phyloP scores from a whole-genome alignment of 2,797 vertebrate species.

The Girardinus metallicus region DNA sequence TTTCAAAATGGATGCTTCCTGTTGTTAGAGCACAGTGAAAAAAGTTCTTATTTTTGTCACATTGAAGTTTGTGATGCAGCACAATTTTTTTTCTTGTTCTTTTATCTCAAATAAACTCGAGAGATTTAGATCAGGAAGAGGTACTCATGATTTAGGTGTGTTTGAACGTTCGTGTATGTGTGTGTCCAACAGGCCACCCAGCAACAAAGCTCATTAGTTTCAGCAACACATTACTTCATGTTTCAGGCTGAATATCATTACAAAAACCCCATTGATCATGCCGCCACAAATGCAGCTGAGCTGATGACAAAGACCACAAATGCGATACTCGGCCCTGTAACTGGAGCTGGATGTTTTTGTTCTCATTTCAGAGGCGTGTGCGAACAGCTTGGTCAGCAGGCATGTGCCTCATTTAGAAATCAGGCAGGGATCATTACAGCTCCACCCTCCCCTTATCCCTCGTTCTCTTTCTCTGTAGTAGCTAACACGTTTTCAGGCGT shows the following conservation, averaged over 20 bases:
- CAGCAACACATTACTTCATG: conserved; percentile 67
- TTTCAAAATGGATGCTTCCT: background rate
- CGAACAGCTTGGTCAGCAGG: conserved; percentile 50
- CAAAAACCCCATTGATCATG: conserved; percentile 68
- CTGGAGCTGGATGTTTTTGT: conserved; percentile 73
- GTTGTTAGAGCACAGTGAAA: background rate
- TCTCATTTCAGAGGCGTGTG: conserved; percentile 70
- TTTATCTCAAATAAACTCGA: conserved; percentile 1
- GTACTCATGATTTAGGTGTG: conserved; percentile 2
- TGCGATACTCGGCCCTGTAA: conserved; percentile 68
- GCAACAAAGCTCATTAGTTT: conserved; percentile 65
- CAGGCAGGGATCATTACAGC: conserved; percentile 72
- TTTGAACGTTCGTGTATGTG: conserved; percentile 15
- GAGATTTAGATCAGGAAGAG: conserved; percentile 28
- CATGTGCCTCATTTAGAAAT: conserved; percentile 77
- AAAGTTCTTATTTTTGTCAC: background rate
- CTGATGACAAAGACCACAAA: conserved; percentile 73
- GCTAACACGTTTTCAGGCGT: conserved; percentile 73
- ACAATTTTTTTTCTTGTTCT: background rate
- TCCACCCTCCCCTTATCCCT: conserved; percentile 32
- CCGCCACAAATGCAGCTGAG: conserved; percentile 43
- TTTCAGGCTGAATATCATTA: conserved; percentile 68
- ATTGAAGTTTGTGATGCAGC: background rate
- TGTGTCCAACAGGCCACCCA: conserved; percentile 64
- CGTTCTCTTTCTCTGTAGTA: conserved; percentile 55